Evolutionary conservation across 2,888 invertebrate species (phyloP).

Genomic region (Plusia festucae): DNA sequence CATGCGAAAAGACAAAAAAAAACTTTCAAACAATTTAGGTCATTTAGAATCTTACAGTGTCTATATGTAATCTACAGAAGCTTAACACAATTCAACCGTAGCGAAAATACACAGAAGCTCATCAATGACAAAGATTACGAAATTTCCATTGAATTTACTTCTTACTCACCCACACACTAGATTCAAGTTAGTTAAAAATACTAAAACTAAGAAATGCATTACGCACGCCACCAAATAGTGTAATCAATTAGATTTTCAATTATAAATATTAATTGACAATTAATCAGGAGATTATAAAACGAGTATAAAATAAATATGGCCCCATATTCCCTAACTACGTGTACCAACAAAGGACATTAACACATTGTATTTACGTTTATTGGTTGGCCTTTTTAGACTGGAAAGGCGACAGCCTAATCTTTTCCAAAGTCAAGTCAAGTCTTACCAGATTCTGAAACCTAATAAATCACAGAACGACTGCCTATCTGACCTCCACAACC

Average conservation of each 20-base stretch:
- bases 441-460: too few species aligned
- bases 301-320: conserved; percentile 9
- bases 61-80: too few species aligned
- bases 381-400: background rate
- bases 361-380: background rate
- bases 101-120: background rate
- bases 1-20: too few species aligned
- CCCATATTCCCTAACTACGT: too few species aligned
- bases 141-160: conserved; percentile 21
- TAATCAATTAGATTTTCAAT: conserved; percentile 49
- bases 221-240: conserved; percentile 19
- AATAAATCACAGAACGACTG: too few species aligned
- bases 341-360: too few species aligned
- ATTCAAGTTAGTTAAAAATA: conserved; percentile 41
- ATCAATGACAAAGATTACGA: conserved; percentile 17
- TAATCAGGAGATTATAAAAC: conserved; percentile 23
- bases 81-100: background rate
- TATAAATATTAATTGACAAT: conserved; percentile 29
- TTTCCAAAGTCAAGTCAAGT: too few species aligned
- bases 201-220: conserved; percentile 37
- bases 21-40: too few species aligned
- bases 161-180: conserved; percentile 54
- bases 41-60: too few species aligned
- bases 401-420: too few species aligned
- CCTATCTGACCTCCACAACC: too few species aligned